Evolutionary conservation across 2,113 vertebrate species (phyloP).

Genomic region (Phyllopteryx taeniolatus): DNA sequence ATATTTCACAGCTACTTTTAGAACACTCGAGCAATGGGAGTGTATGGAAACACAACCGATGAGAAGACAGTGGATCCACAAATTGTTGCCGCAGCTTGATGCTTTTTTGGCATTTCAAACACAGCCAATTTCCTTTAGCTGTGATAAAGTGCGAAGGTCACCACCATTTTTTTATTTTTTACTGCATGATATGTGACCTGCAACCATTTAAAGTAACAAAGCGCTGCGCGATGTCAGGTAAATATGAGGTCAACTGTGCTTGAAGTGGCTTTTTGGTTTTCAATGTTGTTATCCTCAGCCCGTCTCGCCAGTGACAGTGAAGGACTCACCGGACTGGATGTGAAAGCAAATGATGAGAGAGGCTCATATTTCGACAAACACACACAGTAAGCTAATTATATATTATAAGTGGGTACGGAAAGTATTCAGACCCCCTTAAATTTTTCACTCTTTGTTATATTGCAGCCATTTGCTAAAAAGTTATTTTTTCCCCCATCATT

Average conservation of each 20-base stretch:
- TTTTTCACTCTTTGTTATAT: too few species aligned
- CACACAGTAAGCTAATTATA: background rate
- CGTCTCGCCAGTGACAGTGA: too few species aligned
- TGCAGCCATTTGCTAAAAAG: too few species aligned
- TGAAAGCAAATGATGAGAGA: background rate
- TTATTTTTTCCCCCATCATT: too few species aligned
- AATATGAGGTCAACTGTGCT: background rate
- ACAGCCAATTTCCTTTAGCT: background rate
- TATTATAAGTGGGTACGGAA: too few species aligned
- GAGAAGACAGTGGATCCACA: too few species aligned
- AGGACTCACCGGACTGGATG: background rate
- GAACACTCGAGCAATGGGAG: too few species aligned
- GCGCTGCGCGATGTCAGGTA: background rate
- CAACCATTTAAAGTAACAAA: background rate
- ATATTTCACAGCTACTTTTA: too few species aligned
- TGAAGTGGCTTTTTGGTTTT: background rate
- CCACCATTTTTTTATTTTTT: background rate
- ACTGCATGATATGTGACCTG: background rate
- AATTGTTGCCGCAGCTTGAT: too few species aligned
- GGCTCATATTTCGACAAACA: slow-evolving; percentile 3
- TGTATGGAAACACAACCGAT: too few species aligned
- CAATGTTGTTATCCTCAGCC: too few species aligned
- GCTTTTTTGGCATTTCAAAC: background rate
- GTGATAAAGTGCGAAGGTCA: background rate
- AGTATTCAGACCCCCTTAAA: too few species aligned